A percentile compares a stretch with the other conserved stretches of the same genome.
These are phyloP conservation scores for Ornithoptera alexandrae DNA, from an alignment of 2,888 invertebrate genomes.

Conservation along the genomic window DNA sequence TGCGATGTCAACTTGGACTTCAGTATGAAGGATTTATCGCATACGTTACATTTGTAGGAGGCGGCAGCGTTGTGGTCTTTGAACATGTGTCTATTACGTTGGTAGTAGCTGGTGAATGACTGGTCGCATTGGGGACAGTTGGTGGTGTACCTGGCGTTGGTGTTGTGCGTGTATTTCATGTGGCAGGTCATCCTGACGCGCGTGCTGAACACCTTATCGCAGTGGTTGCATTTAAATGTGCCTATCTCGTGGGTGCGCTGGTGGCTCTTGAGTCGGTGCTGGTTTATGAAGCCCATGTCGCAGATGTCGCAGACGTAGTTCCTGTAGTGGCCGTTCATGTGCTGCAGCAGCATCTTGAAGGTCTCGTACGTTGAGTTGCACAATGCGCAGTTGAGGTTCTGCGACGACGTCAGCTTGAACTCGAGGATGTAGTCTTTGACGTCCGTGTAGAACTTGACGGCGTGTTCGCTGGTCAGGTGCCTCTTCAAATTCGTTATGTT, in stretches of 20 bases:
- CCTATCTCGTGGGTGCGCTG: slow-evolving; percentile 62
- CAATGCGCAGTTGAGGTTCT: slow-evolving; percentile 58
- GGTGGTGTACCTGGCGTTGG: slow-evolving; percentile 57
- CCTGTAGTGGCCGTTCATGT: slow-evolving; percentile 70
- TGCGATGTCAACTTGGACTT: slow-evolving; percentile 67
- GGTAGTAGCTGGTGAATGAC: slow-evolving; percentile 65
- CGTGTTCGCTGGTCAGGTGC: slow-evolving; percentile 56
- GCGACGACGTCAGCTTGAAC: slow-evolving; percentile 55
- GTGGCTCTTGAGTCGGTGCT: slow-evolving; percentile 61
- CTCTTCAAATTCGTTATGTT: slow-evolving; percentile 51
- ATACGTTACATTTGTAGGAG: slow-evolving; percentile 66
- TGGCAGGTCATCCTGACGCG: slow-evolving; percentile 58
- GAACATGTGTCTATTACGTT: slow-evolving; percentile 65
- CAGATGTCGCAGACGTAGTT: slow-evolving; percentile 68
- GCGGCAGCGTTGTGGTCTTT: slow-evolving; percentile 63
- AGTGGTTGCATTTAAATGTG: slow-evolving; percentile 58
- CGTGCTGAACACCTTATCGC: slow-evolving; percentile 64
- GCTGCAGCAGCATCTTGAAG: slow-evolving; percentile 66
- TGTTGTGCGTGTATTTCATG: slow-evolving; percentile 67
- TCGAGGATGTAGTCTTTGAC: slow-evolving; percentile 62
- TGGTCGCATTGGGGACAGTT: slow-evolving; percentile 65
- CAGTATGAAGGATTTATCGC: slow-evolving; percentile 64
- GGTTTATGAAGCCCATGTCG: slow-evolving; percentile 65
- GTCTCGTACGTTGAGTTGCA: slow-evolving; percentile 65
- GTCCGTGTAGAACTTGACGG: slow-evolving; percentile 58